Conservation (phyloP, 2,113 vertebrate species). For the Oenanthe melanoleuca region DNA sequence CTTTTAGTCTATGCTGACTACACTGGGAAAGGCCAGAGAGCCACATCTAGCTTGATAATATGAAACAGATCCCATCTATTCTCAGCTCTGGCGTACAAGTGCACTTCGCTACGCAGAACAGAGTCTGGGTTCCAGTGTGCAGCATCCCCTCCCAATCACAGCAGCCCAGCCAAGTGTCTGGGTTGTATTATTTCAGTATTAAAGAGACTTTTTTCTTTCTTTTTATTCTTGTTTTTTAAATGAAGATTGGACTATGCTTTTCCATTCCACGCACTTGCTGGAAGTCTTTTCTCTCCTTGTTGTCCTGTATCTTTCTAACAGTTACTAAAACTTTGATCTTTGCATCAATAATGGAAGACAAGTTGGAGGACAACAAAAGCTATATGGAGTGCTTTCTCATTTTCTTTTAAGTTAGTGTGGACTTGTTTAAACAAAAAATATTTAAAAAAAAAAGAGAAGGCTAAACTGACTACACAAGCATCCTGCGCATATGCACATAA, state of each 20-base stretch:
- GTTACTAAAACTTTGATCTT: not conserved
- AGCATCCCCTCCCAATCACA: conserved; percentile 8
- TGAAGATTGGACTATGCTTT: not conserved
- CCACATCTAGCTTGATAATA: conserved; percentile 46
- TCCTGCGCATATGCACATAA: not conserved
- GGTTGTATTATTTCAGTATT: conserved; percentile 23
- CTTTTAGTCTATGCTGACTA: conserved; percentile 7
- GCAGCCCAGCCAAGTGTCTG: conserved; percentile 38
- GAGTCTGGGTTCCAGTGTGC: conserved; percentile 26
- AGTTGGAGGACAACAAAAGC: not conserved
- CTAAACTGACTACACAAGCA: not conserved
- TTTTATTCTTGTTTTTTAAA: not conserved
- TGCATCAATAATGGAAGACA: conserved; percentile 49
- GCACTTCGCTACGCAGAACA: not conserved
- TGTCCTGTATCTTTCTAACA: not conserved
- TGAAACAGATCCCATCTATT: conserved; percentile 42
- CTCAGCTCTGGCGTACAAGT: conserved; percentile 26
- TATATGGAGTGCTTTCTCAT: conserved; percentile 24
- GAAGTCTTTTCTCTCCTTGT: not conserved
- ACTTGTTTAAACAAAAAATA: not conserved
- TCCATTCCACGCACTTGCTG: not conserved
- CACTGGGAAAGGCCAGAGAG: conserved; percentile 55
- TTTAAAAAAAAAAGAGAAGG: not conserved
- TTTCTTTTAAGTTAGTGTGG: not conserved
- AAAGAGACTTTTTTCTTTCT: not conserved